Conservation (phyloP, 2,888 invertebrate genomes). For the Timema cristinae region DNA sequence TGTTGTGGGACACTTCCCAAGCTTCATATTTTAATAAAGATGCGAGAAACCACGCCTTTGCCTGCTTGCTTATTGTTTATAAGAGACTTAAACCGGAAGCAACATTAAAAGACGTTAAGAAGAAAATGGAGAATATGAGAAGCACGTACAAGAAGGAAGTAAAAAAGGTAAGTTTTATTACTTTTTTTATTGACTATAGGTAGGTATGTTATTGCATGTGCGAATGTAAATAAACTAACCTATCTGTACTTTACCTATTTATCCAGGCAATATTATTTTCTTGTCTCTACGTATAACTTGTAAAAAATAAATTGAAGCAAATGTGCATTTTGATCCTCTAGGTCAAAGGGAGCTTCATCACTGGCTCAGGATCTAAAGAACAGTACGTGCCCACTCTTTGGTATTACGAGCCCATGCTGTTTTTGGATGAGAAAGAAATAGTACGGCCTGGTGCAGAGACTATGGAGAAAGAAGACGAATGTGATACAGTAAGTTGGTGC, state of each 20-base stretch:
- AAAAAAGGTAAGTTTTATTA: neutral
- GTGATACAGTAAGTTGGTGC: too few relatives aligned
- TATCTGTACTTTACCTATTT: too few relatives aligned
- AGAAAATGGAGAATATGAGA: slow-evolving; percentile 8
- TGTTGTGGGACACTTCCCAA: too few relatives aligned
- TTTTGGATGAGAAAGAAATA: neutral
- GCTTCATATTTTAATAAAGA: too few relatives aligned
- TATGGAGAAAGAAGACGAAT: neutral
- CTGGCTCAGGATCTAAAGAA: neutral
- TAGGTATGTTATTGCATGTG: too few relatives aligned
- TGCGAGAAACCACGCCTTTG: too few relatives aligned
- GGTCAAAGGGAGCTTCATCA: neutral
- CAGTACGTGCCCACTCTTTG: neutral
- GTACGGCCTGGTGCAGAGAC: neutral
- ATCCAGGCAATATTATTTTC: too few relatives aligned
- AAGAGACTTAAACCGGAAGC: slow-evolving; percentile 1
- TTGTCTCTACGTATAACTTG: too few relatives aligned
- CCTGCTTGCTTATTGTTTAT: neutral
- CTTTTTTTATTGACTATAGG: too few relatives aligned
- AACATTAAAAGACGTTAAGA: neutral
- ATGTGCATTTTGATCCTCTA: neutral
- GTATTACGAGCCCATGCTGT: slow-evolving; percentile 5
- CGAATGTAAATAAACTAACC: too few relatives aligned
- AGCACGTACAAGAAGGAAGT: neutral
- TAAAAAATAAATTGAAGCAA: neutral